phyloP scores from a whole-genome alignment of 1,140 invertebrate species.

The Drosophila pseudoananassae region DNA sequence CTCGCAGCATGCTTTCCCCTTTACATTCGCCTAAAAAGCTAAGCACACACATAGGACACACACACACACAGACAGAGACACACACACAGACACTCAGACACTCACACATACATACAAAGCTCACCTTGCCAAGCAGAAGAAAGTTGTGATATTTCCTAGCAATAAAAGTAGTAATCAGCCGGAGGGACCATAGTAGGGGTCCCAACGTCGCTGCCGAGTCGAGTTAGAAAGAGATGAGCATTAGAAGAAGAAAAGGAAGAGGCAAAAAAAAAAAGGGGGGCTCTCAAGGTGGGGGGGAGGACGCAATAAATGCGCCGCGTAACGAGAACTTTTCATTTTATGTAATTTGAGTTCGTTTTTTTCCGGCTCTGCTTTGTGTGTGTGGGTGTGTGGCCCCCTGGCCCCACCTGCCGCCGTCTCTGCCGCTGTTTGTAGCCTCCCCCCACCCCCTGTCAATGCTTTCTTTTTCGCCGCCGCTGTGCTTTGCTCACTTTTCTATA shows the following conservation, averaged over 20 bases:
- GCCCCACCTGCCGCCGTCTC: not conserved
- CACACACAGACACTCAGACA: slow-evolving; percentile 30
- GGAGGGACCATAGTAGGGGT: slow-evolving; percentile 12
- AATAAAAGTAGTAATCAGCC: slow-evolving; percentile 84
- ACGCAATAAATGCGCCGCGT: slow-evolving; percentile 75
- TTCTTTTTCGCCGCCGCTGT: slow-evolving; percentile 25
- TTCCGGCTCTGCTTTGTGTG: slow-evolving; percentile 36
- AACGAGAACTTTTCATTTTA: slow-evolving; percentile 83
- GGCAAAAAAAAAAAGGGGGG: not conserved
- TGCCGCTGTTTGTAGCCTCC: not conserved
- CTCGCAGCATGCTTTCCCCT: slow-evolving; percentile 22
- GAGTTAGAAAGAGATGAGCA: slow-evolving; percentile 84
- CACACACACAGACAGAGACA: slow-evolving; percentile 42
- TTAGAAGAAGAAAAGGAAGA: slow-evolving; percentile 58
- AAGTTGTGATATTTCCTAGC: slow-evolving; percentile 80
- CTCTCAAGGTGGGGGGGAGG: not conserved
- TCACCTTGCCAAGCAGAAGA: slow-evolving; percentile 71
- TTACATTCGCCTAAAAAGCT: slow-evolving; percentile 74
- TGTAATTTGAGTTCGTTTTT: slow-evolving; percentile 75
- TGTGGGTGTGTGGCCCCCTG: slow-evolving; percentile 2
- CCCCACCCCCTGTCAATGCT: slow-evolving; percentile 16
- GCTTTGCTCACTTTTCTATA: slow-evolving; percentile 80
- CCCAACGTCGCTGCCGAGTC: slow-evolving; percentile 31
- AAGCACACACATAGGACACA: slow-evolving; percentile 55
- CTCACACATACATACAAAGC: slow-evolving; percentile 41